Evolutionary conservation across 1,140 invertebrate genomes (phyloP).

Genomic region (Eulimnadia texana): DNA sequence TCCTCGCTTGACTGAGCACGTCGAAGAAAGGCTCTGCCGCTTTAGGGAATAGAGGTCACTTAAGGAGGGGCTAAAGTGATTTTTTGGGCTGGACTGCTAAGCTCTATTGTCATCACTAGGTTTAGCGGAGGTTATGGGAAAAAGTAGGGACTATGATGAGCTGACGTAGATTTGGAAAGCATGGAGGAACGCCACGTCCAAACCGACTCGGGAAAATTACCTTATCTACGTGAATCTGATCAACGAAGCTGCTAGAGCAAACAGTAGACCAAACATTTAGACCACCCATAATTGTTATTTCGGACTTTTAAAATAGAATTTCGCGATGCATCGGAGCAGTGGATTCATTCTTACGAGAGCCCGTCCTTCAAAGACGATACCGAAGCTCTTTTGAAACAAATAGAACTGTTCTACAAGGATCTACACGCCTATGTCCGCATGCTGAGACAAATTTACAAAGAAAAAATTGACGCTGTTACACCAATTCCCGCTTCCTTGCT

Average conservation of each 20-base stretch:
- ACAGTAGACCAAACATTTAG: slow-evolving; percentile 40
- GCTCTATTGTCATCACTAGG: slow-evolving; percentile 19
- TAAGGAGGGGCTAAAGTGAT: too few relatives aligned
- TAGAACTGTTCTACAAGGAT: slow-evolving; percentile 71
- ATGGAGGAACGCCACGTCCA: slow-evolving; percentile 30
- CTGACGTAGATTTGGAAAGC: slow-evolving; percentile 33
- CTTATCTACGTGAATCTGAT: slow-evolving; percentile 27
- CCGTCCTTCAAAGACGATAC: slow-evolving; percentile 52
- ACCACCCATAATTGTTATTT: slow-evolving; percentile 28
- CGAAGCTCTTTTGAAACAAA: slow-evolving; percentile 63
- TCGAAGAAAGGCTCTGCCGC: too few relatives aligned
- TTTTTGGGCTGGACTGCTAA: too few relatives aligned
- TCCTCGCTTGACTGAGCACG: too few relatives aligned
- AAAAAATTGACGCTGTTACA: slow-evolving; percentile 43
- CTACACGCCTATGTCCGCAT: slow-evolving; percentile 77
- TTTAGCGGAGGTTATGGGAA: slow-evolving; percentile 37
- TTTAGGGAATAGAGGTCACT: too few relatives aligned
- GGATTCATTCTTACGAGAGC: slow-evolving; percentile 68
- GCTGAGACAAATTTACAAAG: slow-evolving; percentile 59
- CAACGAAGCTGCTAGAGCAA: slow-evolving; percentile 30
- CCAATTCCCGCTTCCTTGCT: slow-evolving; percentile 82
- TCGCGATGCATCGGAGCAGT: slow-evolving; percentile 27
- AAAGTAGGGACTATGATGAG: slow-evolving; percentile 67
- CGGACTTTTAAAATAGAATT: slow-evolving; percentile 7
- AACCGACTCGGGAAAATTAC: slow-evolving; percentile 24